A percentile compares a stretch with the other conserved stretches of the same genome.
Evolutionary conservation across 2,888 invertebrate species (phyloP).

Genomic region (Dorcus parallelipipedus): DNA sequence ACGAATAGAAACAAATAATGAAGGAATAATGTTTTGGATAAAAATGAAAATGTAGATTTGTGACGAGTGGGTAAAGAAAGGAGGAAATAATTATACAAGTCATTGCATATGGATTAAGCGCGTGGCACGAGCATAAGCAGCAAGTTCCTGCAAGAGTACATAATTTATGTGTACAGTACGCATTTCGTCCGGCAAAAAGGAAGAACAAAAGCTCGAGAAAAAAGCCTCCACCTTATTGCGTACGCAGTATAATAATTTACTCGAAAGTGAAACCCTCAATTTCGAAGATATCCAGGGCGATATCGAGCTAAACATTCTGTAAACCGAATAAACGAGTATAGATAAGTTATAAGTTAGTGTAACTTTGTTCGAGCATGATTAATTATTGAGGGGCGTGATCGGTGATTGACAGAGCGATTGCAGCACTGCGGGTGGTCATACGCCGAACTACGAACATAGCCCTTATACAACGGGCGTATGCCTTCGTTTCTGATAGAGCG

Average conservation of each 20-base stretch:
- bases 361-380: slow-evolving; percentile 43
- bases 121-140: no score
- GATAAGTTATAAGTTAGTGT: slow-evolving; percentile 26
- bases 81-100: no score
- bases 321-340: slow-evolving; percentile 27
- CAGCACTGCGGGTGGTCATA: slow-evolving; percentile 45
- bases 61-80: no score
- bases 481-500: no score
- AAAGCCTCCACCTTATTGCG: neutral
- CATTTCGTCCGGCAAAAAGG: no score
- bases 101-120: no score
- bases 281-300: slow-evolving; percentile 25
- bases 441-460: slow-evolving; percentile 11
- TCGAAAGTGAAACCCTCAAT: slow-evolving; percentile 21
- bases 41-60: no score
- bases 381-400: slow-evolving; percentile 49
- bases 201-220: no score
- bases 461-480: slow-evolving; percentile 5
- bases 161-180: no score
- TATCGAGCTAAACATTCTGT: slow-evolving; percentile 28
- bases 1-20: no score
- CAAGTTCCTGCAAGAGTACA: no score
- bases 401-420: slow-evolving; percentile 50
- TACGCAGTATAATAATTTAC: slow-evolving; percentile 16
- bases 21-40: no score